These are phyloP conservation scores for Ibidorhyncha struthersii DNA, from an alignment of 2,113 vertebrate species.

Conservation along the genomic window DNA sequence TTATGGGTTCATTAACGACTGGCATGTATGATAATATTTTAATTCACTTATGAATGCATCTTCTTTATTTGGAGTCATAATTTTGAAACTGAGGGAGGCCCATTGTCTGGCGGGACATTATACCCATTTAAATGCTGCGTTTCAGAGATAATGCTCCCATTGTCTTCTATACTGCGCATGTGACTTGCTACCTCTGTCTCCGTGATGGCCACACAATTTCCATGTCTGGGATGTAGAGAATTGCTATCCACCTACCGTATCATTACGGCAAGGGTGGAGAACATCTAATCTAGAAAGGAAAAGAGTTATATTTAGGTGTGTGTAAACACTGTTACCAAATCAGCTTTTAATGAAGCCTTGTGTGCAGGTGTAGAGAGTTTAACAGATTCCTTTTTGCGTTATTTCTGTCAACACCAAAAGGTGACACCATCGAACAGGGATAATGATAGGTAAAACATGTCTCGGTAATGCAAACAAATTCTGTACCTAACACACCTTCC, in stretches of 20 bases:
- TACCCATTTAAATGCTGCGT: not conserved
- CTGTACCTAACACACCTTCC: not conserved
- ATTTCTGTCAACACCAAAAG: not conserved
- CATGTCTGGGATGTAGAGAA: slow-evolving; percentile 8
- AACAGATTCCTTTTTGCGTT: not conserved
- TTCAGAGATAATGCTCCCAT: not conserved
- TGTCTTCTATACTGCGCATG: rapidly evolving
- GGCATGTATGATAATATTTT: not conserved
- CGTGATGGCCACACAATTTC: not conserved
- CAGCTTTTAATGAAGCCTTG: not conserved
- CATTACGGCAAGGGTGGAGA: slow-evolving; percentile 28
- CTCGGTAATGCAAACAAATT: not conserved
- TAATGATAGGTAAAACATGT: not conserved
- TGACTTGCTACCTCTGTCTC: not conserved
- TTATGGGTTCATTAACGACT: not conserved
- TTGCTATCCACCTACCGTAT: not conserved
- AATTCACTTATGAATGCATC: not conserved
- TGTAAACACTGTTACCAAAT: not conserved
- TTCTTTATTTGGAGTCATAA: not conserved
- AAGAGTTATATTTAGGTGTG: slow-evolving; percentile 22
- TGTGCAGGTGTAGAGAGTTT: not conserved
- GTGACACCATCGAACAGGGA: not conserved
- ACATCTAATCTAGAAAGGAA: not conserved
- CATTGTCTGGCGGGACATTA: not conserved
- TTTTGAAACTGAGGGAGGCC: not conserved